Base-by-base conservation (phyloP, 2,888 invertebrate species). In the Dryobotodes eremita region DNA sequence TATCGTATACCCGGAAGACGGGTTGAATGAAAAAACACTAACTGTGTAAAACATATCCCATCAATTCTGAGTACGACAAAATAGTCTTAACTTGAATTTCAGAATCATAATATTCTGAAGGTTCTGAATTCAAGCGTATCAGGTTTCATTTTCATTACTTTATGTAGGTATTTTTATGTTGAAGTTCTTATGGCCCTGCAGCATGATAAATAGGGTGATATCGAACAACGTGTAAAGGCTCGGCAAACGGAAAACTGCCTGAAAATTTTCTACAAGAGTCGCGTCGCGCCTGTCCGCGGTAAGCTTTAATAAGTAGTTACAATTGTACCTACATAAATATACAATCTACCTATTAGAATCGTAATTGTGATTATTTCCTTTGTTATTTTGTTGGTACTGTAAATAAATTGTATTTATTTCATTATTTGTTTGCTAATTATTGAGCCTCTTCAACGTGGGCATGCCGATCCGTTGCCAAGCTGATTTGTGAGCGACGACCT, bases 341-440 rank as follows among this genome's bases (percentile, higher is more conserved):
- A 36, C 36, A 62, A 71, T 46, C 46, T 62, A 23, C 26, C 15
- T 46, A n/a, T 23, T 50, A 36, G 31, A 68, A 48, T 57, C 17
- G 55, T 71, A 62, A 72, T 70, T 70, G 36, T 36, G 65, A 71
- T 48, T 71, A 65, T 55, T 72, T 71, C n/a, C 23, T 70, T 78
- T 72, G 61, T 80, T 77, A 73, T 82, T 57, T 80, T 80, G 75
- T 88, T 88, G 84, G 74, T 84, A 76, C 65, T 88, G 87, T 88
- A 82, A 88, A 87, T 88, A 88, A 79, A 88, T 48, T 53, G 48
- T 77, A 83, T 83, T 83, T 83, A 75, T 82, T 77, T 55, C 11
- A 73, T 53, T 36, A 0, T 50, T 53, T 61, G 55, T 70, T 75
- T 70, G 4, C 0, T 64, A 48, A 48, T 23, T 64, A 61, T 68